Evolutionary conservation across 2,888 invertebrate species (phyloP).

Genomic region (Cephus sareptanus): DNA sequence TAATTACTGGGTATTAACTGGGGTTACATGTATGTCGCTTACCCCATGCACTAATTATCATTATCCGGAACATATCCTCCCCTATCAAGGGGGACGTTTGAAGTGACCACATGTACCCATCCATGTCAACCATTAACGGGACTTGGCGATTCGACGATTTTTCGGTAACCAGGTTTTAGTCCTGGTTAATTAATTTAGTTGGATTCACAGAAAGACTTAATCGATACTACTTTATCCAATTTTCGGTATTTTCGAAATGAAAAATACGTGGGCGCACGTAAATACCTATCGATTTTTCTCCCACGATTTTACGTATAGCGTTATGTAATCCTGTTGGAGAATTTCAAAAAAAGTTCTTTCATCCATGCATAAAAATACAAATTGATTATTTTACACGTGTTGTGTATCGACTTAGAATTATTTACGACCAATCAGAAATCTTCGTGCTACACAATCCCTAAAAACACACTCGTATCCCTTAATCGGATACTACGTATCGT

Average conservation of each 20-base stretch:
- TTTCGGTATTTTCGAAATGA: not conserved
- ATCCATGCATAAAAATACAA: not conserved
- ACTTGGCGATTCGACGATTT: constrained; percentile 24
- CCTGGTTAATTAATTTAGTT: constrained; percentile 20
- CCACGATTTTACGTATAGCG: not conserved
- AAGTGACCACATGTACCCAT: constrained; percentile 41
- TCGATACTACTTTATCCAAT: constrained; percentile 23
- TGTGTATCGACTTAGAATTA: not conserved
- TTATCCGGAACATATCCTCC: constrained; percentile 24
- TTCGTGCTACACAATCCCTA: not conserved
- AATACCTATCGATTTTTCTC: not conserved
- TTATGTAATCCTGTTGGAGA: not conserved
- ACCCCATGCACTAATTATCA: constrained; percentile 33
- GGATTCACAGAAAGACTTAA: constrained; percentile 11
- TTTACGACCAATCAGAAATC: not conserved
- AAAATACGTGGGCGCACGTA: not conserved
- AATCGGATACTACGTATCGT: constrained; percentile 20
- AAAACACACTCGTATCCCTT: not conserved
- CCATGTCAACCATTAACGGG: constrained; percentile 37
- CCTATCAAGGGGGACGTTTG: constrained; percentile 37
- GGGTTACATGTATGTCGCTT: constrained; percentile 26
- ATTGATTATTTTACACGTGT: not conserved
- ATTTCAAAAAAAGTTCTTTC: not conserved
- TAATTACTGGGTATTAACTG: constrained; percentile 34
- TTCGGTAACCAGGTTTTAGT: constrained; percentile 35